Evolutionary conservation across 2,797 vertebrate genomes (phyloP).

Genomic region (Heteromormyrus szaboi): DNA sequence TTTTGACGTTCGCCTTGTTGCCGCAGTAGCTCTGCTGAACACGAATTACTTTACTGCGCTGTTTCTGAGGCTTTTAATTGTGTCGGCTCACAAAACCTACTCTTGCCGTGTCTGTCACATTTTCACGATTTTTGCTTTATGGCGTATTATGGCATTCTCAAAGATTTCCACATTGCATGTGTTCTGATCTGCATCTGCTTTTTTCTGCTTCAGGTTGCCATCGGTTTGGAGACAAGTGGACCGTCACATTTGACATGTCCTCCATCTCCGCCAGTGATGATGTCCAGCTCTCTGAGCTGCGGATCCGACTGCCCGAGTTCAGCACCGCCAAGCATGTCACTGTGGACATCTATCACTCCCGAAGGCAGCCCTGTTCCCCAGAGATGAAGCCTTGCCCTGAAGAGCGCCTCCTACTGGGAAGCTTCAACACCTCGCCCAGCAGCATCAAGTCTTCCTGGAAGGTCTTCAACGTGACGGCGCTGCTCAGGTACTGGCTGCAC

Average conservation of each 20-base stretch:
- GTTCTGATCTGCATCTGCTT: not conserved
- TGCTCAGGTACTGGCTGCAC: conserved; percentile 66
- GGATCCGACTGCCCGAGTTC: conserved; percentile 54
- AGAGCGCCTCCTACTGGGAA: conserved; percentile 63
- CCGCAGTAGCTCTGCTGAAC: not conserved
- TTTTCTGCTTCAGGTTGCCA: conserved; percentile 53
- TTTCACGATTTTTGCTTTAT: conserved; percentile 19
- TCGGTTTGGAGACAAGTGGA: conserved; percentile 66
- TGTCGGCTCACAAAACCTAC: not conserved
- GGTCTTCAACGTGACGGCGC: conserved; percentile 67
- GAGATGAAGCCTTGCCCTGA: conserved; percentile 36
- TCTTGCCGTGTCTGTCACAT: not conserved
- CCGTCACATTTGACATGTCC: conserved; percentile 75
- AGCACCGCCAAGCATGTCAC: conserved; percentile 39
- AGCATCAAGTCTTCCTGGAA: conserved; percentile 62
- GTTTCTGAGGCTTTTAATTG: not conserved
- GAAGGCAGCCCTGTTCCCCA: conserved; percentile 36
- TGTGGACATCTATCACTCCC: conserved; percentile 72
- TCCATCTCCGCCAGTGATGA: conserved; percentile 64
- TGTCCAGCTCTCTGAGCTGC: conserved; percentile 70
- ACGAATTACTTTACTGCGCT: not conserved
- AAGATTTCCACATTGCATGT: not conserved
- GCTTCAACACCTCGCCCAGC: conserved; percentile 45
- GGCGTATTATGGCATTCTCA: not conserved
- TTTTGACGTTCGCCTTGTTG: conserved; percentile 59